Percentiles rank a stretch among this genome's conserved stretches.
Conservation (phyloP, 1,140 invertebrate species). For the Geopemphigus sp. region DNA sequence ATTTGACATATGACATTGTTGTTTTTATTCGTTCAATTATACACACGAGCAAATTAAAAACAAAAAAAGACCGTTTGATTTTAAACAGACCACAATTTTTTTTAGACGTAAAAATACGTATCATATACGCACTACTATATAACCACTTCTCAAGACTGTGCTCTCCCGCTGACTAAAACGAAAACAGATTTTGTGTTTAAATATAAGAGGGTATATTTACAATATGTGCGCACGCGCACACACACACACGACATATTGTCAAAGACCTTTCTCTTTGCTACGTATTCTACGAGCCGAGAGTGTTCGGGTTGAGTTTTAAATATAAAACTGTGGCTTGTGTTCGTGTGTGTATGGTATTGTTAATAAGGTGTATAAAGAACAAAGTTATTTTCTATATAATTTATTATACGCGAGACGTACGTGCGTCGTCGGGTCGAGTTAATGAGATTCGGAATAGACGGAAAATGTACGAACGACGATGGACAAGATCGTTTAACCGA, state of each 20-base stretch:
- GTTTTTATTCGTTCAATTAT: too few relatives aligned
- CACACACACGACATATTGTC: neutral
- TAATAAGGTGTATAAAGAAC: slow-evolving; percentile 6
- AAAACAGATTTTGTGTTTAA: slow-evolving; percentile 1
- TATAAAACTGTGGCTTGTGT: slow-evolving; percentile 2
- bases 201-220: neutral
- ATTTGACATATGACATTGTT: too few relatives aligned
- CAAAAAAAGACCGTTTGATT: neutral
- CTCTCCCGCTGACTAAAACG: slow-evolving; percentile 14
- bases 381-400: neutral
- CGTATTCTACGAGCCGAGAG: neutral
- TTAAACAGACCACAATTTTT: neutral
- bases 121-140: neutral
- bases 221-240: neutral
- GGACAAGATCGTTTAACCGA: neutral
- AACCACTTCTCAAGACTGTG: neutral
- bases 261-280: neutral
- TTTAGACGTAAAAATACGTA: neutral
- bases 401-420: neutral
- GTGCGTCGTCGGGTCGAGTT: neutral
- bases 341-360: neutral
- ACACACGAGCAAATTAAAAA: neutral
- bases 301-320: slow-evolving; percentile 8
- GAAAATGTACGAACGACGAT: neutral
- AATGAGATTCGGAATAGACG: neutral